phyloP scores from a whole-genome alignment of 2,888 invertebrate genomes.

The Sicus ferrugineus region DNA sequence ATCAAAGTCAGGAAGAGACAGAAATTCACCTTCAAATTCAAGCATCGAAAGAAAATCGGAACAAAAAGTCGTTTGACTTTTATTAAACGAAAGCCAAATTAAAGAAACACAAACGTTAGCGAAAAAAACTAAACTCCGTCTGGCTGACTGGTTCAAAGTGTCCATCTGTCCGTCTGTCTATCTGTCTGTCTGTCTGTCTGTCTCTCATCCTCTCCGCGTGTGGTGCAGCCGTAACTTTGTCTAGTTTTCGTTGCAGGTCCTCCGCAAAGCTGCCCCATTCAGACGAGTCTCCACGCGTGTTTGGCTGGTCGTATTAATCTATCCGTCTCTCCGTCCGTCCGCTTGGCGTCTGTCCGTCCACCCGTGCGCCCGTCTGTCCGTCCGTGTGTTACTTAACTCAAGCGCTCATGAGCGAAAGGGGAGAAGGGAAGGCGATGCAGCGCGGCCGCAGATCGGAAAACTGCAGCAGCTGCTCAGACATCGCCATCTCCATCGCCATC shows the following conservation, averaged over 20 bases:
- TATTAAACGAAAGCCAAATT: neutral
- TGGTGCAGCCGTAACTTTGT: neutral
- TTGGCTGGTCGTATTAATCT: neutral
- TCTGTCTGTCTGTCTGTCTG: neutral
- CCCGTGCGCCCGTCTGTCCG: neutral
- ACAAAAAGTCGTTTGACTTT: too few species aligned
- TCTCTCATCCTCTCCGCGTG: too few species aligned
- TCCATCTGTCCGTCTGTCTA: neutral
- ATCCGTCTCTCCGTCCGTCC: neutral
- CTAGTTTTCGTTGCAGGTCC: neutral
- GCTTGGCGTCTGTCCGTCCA: neutral
- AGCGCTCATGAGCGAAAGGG: too few species aligned
- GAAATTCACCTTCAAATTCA: too few species aligned
- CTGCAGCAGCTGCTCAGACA: neutral
- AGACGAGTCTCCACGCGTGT: too few species aligned
- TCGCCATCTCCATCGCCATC: neutral
- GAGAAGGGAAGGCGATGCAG: neutral
- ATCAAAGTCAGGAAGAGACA: too few species aligned
- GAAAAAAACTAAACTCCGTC: neutral
- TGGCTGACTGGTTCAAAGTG: too few species aligned
- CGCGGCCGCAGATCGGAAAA: neutral
- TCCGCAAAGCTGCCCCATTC: neutral
- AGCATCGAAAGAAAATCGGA: too few species aligned
- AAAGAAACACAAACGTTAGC: neutral
- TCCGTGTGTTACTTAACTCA: slow-evolving; percentile 3